These are phyloP conservation scores for Ctenoplectra terminalis DNA, from an alignment of 1,140 invertebrate species.

Conservation along the genomic window DNA sequence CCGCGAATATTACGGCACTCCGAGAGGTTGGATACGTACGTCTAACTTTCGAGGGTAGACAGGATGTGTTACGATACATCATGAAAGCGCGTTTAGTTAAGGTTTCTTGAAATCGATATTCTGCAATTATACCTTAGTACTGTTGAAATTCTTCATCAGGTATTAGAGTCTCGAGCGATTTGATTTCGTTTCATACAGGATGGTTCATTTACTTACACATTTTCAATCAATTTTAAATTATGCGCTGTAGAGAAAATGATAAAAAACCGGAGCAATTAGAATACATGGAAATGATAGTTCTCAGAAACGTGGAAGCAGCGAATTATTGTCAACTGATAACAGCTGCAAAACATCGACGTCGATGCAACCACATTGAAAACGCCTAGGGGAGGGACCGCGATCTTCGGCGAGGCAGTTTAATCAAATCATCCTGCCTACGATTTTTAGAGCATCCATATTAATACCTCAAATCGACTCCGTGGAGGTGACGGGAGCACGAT, in stretches of 20 bases:
- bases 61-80: neutral
- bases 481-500: neutral
- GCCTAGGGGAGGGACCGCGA: neutral
- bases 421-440: neutral
- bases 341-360: neutral
- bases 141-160: neutral
- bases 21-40: neutral
- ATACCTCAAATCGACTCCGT: conserved; percentile 22
- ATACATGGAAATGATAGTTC: no score
- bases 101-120: neutral
- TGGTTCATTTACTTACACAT: no score
- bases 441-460: conserved; percentile 28
- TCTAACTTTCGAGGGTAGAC: neutral
- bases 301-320: no score
- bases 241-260: no score
- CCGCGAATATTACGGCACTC: neutral
- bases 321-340: neutral
- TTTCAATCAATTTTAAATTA: no score
- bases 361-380: neutral
- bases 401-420: conserved; percentile 4
- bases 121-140: neutral
- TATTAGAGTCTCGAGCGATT: neutral
- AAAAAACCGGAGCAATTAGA: no score
- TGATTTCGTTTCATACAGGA: no score
- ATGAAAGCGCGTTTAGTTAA: neutral